Conservation (phyloP, 2,797 vertebrate species). For the Mus minutoides region DNA sequence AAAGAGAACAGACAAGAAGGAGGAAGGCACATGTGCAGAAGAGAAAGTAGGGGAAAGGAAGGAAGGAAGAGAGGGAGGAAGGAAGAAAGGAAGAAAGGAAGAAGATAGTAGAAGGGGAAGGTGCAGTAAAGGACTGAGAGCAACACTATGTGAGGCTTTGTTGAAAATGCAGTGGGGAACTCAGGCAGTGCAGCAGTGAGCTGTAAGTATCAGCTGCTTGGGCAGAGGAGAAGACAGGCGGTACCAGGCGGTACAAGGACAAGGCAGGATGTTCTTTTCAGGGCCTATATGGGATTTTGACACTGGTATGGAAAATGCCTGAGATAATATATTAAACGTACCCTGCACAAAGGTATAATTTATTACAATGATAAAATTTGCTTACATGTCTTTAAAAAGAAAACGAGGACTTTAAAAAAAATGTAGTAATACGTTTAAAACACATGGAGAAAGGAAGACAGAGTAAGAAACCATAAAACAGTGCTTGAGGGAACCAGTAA, state of each 20-base stretch:
- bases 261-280: background rate
- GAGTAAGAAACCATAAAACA: background rate
- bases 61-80: background rate
- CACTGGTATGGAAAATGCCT: background rate
- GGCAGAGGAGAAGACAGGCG: background rate
- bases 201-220: background rate
- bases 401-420: background rate
- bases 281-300: background rate
- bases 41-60: background rate
- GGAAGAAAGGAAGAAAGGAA: background rate
- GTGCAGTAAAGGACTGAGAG: background rate
- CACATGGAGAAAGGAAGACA: background rate
- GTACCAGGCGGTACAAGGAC: too few relatives aligned
- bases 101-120: background rate
- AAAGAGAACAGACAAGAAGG: background rate
- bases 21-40: background rate
- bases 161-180: background rate
- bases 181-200: background rate
- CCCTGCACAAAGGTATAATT: background rate
- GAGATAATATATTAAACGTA: background rate
- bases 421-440: slow-evolving; percentile 27
- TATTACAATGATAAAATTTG: slow-evolving; percentile 20
- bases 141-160: background rate
- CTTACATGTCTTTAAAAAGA: background rate
- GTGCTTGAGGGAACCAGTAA: background rate